A percentile compares a stretch with the other conserved stretches of the same genome.
These are phyloP conservation scores for Eilema caniola DNA, from an alignment of 2,888 invertebrate genomes.

Conservation along the genomic window DNA sequence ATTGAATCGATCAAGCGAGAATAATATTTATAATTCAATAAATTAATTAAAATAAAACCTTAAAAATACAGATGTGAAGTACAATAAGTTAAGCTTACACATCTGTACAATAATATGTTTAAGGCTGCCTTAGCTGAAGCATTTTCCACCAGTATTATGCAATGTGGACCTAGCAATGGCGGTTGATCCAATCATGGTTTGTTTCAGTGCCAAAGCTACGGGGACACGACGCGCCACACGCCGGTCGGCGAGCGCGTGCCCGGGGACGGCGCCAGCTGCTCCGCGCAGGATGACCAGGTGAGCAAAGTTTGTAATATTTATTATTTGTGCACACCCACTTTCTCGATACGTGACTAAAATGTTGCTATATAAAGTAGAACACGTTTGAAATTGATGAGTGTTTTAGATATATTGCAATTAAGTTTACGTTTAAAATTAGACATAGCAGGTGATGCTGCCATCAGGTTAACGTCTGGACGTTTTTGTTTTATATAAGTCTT, in stretches of 20 bases:
- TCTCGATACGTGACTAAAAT: not conserved
- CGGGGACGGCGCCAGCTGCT: conserved; percentile 80
- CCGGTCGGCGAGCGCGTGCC: conserved; percentile 74
- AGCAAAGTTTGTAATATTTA: not conserved
- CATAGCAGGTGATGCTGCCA: too few species aligned
- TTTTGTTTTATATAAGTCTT: too few species aligned
- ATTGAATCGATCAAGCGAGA: too few species aligned
- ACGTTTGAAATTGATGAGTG: not conserved
- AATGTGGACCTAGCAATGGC: too few species aligned
- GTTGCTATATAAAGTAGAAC: not conserved
- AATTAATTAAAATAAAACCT: too few species aligned
- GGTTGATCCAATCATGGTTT: conserved; percentile 7
- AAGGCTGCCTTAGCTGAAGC: too few species aligned
- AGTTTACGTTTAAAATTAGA: not conserved
- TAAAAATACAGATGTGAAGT: too few species aligned
- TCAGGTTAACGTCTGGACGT: not conserved
- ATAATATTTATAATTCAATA: too few species aligned
- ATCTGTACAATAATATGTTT: too few species aligned
- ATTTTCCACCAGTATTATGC: too few species aligned
- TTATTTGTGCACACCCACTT: too few species aligned
- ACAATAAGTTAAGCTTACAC: too few species aligned
- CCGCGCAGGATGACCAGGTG: conserved; percentile 59
- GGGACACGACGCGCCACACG: conserved; percentile 43
- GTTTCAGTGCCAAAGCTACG: conserved; percentile 49
- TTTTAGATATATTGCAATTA: not conserved